Evolutionary conservation across 2,797 vertebrate species (phyloP).

Genomic region (Diceros bicornis): DNA sequence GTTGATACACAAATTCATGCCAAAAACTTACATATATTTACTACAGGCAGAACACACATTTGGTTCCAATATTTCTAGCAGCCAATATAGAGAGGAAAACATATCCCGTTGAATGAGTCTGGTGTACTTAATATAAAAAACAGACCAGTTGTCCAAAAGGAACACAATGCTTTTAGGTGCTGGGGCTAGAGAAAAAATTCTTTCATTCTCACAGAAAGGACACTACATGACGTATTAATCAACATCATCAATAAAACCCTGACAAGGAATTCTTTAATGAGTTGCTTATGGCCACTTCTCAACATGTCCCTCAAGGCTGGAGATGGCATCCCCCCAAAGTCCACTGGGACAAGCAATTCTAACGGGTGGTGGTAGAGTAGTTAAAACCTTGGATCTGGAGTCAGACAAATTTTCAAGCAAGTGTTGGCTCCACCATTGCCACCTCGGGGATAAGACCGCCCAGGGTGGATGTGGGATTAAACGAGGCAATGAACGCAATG

Average conservation of each 20-base stretch:
- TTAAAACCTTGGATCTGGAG: background rate
- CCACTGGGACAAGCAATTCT: background rate
- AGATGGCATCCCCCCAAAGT: background rate
- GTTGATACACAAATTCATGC: background rate
- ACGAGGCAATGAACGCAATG: background rate
- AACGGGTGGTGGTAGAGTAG: too few species aligned
- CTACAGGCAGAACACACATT: background rate
- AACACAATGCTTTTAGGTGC: background rate
- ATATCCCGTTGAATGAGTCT: background rate
- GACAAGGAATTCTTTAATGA: background rate
- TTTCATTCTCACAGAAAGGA: background rate
- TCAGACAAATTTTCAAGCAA: background rate
- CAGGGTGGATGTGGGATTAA: background rate
- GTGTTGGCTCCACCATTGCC: background rate
- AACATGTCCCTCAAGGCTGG: background rate
- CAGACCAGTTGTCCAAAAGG: background rate
- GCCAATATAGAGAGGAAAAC: conserved; percentile 35
- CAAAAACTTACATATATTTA: background rate
- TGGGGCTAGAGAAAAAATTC: background rate
- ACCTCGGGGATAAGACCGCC: background rate
- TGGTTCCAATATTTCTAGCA: background rate
- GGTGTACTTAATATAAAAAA: background rate
- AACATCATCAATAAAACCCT: background rate
- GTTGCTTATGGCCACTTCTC: background rate
- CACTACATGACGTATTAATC: fast-evolving